Base-by-base conservation (phyloP, 2,888 invertebrate species). In the Lysandra bellargus region DNA sequence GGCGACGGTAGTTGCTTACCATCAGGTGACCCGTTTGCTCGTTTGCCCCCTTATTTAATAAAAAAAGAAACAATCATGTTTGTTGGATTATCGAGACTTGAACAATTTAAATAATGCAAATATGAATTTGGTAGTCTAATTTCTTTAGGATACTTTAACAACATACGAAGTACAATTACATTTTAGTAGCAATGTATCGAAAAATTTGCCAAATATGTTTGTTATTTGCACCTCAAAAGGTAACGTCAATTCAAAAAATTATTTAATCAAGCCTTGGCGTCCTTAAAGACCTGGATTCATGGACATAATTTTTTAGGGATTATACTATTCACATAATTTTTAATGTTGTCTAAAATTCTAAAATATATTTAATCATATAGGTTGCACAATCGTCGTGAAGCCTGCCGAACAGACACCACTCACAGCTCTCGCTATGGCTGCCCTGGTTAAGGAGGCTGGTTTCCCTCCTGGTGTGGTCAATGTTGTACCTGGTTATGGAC, bases 401-500 rank as follows among this genome's bases (percentile, higher is more conserved):
- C 98, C 99, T 1, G 99, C 99, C 0, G 99, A 99, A 88, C 99
- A 99, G 90, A 99, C 99, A 0, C 98, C 98, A 0, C 93, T 99
- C 14, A 98, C 99, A 0, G 98, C 99, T 0, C 93, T 99, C 12
- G 98, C 98, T 85, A 92, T 98, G 0, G 99, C 98, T 1, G 96
- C 98, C 81, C 94, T 99, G 79, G 93, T 95, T 69, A 97, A 97
- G 86, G 97, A 99, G 92, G 98, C 98, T 80, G 99, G 99, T 1
- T 98, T 99, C 85, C 99, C 99, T 0, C 95, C 97, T 44, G 99
- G 99, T 49, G 99, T 99, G 0, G 91, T 99, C 1, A 99, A 99
- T 88, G 96, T 99, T 14, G 95, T 99, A 0, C 97, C 98, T 33
- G 99, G 99, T 0, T 98, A 96, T 87, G 99, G 98, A 0, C 96